Evolutionary conservation across 1,140 invertebrate genomes (phyloP).

Genomic region (Ips nitidus): DNA sequence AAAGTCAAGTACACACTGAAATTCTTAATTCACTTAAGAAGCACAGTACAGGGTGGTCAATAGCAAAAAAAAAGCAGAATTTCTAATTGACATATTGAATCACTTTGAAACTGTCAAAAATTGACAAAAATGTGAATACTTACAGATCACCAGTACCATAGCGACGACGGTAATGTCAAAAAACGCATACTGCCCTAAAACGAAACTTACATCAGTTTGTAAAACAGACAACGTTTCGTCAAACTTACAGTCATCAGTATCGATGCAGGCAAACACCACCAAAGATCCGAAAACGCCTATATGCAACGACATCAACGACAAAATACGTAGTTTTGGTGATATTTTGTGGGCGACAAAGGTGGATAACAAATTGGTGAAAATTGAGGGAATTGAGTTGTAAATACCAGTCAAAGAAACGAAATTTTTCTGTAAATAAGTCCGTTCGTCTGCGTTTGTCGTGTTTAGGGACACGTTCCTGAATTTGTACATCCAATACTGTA

Average conservation of each 20-base stretch:
- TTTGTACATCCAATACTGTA: slow-evolving; percentile 40
- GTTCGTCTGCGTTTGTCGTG: slow-evolving; percentile 19
- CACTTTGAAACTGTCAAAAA: no score
- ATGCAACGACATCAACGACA: slow-evolving; percentile 14
- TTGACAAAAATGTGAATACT: neutral
- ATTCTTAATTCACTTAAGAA: no score
- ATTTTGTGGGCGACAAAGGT: slow-evolving; percentile 25
- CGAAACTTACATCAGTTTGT: neutral
- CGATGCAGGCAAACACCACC: slow-evolving; percentile 22
- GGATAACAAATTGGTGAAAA: slow-evolving; percentile 10
- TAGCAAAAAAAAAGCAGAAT: no score
- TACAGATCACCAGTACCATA: slow-evolving; percentile 13
- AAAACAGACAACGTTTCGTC: neutral
- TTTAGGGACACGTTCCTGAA: slow-evolving; percentile 27
- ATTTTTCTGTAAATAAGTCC: slow-evolving; percentile 31
- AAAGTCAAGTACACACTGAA: no score
- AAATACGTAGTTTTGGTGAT: slow-evolving; percentile 21
- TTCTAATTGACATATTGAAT: no score
- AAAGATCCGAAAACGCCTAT: slow-evolving; percentile 8
- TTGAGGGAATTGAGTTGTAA: slow-evolving; percentile 9
- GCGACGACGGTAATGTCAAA: slow-evolving; percentile 1
- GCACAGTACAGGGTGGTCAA: no score
- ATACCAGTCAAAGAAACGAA: slow-evolving; percentile 18
- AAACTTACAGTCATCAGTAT: slow-evolving; percentile 36
- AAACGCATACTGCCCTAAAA: slow-evolving; percentile 16